phyloP scores from a whole-genome alignment of 1,140 invertebrate species.

The Pseudomyrmex sp. region DNA sequence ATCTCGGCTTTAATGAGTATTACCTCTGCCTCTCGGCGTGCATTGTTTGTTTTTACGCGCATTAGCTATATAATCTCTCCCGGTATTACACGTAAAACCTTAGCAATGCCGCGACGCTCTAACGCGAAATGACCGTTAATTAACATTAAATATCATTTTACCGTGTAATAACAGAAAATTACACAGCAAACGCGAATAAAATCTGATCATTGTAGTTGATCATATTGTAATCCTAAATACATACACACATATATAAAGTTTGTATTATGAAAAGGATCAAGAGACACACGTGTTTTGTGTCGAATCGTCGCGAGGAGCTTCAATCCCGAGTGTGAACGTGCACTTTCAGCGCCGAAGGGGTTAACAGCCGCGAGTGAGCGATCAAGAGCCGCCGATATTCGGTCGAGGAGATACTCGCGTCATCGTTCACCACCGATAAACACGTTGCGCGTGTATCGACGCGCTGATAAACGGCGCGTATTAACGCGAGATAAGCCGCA shows the following conservation, averaged over 20 bases:
- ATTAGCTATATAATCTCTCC: conserved; percentile 41
- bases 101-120: background rate
- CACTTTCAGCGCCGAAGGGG: background rate
- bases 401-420: conserved; percentile 8
- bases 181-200: conserved; percentile 5
- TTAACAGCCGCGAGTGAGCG: background rate
- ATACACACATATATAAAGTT: no score
- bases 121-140: conserved; percentile 23
- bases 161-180: conserved; percentile 39
- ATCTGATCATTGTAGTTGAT: conserved; percentile 1
- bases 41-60: conserved; percentile 34
- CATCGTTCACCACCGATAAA: conserved; percentile 43
- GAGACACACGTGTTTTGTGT: background rate
- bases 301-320: conserved; percentile 1
- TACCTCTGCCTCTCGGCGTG: background rate
- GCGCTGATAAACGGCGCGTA: conserved; percentile 40
- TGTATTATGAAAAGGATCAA: no score
- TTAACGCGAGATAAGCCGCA: conserved; percentile 51
- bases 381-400: conserved; percentile 5
- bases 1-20: conserved; percentile 30
- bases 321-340: background rate
- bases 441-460: conserved; percentile 17
- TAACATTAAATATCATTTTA: conserved; percentile 41
- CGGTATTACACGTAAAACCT: conserved; percentile 30
- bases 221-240: background rate